Percentiles rank a stretch among this genome's conserved stretches.
Evolutionary conservation across 2,113 vertebrate genomes (phyloP).

Genomic region (Nothoprocta perdicaria): DNA sequence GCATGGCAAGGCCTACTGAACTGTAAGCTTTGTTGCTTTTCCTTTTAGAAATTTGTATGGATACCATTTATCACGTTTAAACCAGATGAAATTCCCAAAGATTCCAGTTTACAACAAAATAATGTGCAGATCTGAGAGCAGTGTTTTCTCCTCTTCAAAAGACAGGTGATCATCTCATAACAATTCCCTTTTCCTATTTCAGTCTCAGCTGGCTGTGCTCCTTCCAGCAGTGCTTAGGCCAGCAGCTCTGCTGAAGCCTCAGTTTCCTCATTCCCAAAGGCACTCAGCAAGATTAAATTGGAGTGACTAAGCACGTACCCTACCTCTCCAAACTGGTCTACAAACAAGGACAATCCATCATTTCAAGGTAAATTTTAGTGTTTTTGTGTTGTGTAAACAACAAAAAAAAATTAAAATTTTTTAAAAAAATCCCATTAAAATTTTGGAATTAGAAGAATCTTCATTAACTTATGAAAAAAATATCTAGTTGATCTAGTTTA

Average conservation of each 20-base stretch:
- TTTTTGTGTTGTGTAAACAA: not conserved
- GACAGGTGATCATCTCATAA: accelerated
- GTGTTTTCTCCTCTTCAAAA: not conserved
- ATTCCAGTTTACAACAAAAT: not conserved
- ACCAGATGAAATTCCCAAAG: not conserved
- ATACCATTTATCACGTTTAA: not conserved
- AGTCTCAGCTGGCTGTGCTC: not conserved
- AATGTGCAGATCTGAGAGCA: accelerated
- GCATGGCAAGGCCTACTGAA: not conserved
- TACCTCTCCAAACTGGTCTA: not conserved
- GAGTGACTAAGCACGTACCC: slow-evolving; percentile 51
- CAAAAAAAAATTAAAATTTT: not conserved
- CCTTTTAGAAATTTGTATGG: not conserved
- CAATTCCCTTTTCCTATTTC: not conserved
- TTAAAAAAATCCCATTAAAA: not conserved
- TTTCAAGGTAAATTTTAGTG: not conserved
- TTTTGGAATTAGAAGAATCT: not conserved
- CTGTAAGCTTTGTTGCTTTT: not conserved
- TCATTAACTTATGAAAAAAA: not conserved
- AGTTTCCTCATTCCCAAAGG: slow-evolving; percentile 23
- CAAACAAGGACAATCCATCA: not conserved
- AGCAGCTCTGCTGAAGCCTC: slow-evolving; percentile 27
- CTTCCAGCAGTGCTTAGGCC: not conserved
- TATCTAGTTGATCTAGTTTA: not conserved
- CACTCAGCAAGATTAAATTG: slow-evolving; percentile 50